Evolutionary conservation across 2,888 invertebrate species (phyloP), one percentile per base, ranked within the genome.

Genomic region (Phalangium opilio): DNA sequence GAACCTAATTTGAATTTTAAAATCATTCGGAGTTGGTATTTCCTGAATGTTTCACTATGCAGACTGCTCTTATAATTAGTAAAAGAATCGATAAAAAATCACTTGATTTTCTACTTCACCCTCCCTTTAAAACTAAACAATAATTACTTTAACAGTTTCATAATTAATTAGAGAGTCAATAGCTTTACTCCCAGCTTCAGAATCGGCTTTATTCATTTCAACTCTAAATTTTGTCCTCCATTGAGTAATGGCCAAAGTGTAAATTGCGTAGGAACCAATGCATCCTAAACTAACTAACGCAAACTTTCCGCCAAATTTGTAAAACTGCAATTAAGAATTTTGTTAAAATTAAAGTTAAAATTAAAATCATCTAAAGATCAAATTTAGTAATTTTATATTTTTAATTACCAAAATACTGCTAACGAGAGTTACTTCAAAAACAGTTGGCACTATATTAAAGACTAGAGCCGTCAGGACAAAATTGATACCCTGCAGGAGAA

Each of bases 91-190:
- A n/a, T n/a, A n/a, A n/a, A n/a, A n/a, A n/a, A n/a, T n/a, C n/a
- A n/a, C n/a, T n/a, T n/a, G n/a, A n/a, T n/a, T n/a, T n/a, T n/a
- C n/a, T n/a, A n/a, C n/a, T n/a, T n/a, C n/a, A n/a, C n/a, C n/a
- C n/a, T n/a, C n/a, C n/a, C n/a, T n/a, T n/a, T n/a, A n/a, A n/a
- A n/a, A n/a, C n/a, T n/a, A n/a, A n/a, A n/a, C n/a, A n/a, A n/a
- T 27, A 45, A 59, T 55, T 67, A 87, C 87, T 75, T 98, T 98
- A 1, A 99, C 98, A 56, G 98, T 98, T 70, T 99, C 98, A 64
- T 90, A 99, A 71, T 98, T 98, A 59, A 99, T 91, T 35, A 99
- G 76, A 0, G 96, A 96, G 71, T 98, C 98, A 47, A 98, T 77
- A 1, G 96, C 96, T 68, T 89, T 87, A 67, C 91, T 93, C 14